Percentiles rank a stretch among this genome's conserved stretches.
phyloP scores from a whole-genome alignment of 2,113 vertebrate genomes.

The Mola mola region DNA sequence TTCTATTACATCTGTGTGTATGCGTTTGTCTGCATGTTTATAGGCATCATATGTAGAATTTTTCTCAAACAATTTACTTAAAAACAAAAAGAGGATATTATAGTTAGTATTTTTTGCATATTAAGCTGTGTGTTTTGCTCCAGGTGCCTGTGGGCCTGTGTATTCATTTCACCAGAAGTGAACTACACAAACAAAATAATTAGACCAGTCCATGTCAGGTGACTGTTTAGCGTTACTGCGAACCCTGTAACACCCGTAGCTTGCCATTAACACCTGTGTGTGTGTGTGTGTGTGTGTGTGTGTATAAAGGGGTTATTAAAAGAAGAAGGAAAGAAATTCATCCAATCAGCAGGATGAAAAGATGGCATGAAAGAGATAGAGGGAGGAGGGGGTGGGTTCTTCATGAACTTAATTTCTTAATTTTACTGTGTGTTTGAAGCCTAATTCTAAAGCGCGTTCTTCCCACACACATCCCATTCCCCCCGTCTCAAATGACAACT shows the following conservation, averaged over 20 bases:
- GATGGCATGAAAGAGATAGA: neutral
- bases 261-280: neutral
- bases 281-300: constrained; percentile 11
- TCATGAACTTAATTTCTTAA: constrained; percentile 27
- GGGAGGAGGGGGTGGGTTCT: constrained; percentile 1
- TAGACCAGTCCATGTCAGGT: neutral
- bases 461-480: constrained; percentile 37
- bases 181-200: neutral
- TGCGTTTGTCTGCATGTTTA: constrained; percentile 11
- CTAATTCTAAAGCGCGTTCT: constrained; percentile 24
- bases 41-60: no score
- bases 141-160: no score
- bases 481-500: constrained; percentile 42
- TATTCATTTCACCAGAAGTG: constrained; percentile 1
- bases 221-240: no score
- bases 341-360: constrained; percentile 45
- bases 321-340: neutral
- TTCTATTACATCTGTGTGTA: constrained; percentile 7
- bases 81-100: no score
- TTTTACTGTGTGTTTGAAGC: constrained; percentile 38
- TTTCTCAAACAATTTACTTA: no score
- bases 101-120: no score
- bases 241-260: no score
- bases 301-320: neutral
- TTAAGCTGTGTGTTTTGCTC: no score